Evolutionary conservation across 2,797 vertebrate genomes (phyloP).

Genomic region (Poliocrania exsul): DNA sequence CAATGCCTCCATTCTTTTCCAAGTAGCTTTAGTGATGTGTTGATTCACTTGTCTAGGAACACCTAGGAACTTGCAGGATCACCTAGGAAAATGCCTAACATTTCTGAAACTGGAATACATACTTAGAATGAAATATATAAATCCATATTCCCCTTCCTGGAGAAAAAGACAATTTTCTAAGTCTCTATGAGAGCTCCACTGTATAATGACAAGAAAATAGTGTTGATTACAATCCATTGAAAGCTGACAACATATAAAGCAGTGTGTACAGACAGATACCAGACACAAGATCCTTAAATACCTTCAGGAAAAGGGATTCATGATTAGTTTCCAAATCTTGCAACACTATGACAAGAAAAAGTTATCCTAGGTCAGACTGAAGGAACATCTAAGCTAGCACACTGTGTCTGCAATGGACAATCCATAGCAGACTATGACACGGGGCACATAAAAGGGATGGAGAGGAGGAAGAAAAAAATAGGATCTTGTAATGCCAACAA

Average conservation of each 20-base stretch:
- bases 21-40: neutral
- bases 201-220: neutral
- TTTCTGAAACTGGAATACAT: neutral
- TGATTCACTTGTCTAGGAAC: neutral
- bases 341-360: neutral
- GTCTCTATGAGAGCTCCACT: neutral
- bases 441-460: neutral
- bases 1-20: neutral
- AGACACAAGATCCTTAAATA: neutral
- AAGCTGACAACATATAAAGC: neutral
- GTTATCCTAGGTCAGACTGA: neutral
- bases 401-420: neutral
- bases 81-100: neutral
- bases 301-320: neutral
- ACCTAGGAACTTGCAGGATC: neutral
- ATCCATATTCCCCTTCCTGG: neutral
- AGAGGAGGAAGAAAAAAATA: neutral
- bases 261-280: neutral
- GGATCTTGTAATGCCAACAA: neutral
- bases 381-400: neutral
- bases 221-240: neutral
- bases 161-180: neutral
- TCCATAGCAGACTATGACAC: neutral
- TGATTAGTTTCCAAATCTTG: neutral
- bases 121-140: neutral